Evolutionary conservation across 1,140 invertebrate genomes (phyloP).

Genomic region (Drosophila pseudoobscura): DNA sequence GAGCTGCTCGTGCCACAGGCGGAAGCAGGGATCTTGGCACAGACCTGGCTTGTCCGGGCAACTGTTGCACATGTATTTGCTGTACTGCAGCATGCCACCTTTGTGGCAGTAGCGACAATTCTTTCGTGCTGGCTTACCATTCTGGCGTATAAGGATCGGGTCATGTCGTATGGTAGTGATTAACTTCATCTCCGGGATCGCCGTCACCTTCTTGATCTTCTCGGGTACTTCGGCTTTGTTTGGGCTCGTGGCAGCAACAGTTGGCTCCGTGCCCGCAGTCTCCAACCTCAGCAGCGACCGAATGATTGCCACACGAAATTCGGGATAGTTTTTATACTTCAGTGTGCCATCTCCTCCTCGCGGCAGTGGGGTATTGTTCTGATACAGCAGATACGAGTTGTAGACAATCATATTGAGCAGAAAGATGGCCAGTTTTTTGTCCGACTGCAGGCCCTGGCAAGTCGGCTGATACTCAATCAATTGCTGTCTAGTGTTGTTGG

Average conservation of each 20-base stretch:
- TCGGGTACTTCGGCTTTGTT: not conserved
- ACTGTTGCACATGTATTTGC: constrained; percentile 61
- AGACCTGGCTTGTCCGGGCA: constrained; percentile 64
- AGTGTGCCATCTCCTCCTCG: constrained; percentile 10
- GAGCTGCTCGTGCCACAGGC: constrained; percentile 62
- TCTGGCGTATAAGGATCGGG: constrained; percentile 41
- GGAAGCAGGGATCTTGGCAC: constrained; percentile 62
- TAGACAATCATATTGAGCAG: constrained; percentile 58
- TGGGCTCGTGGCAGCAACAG: not conserved
- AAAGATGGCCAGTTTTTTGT: constrained; percentile 55
- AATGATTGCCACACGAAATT: constrained; percentile 59
- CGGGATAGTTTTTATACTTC: constrained; percentile 44
- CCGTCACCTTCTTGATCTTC: not conserved
- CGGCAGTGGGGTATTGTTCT: constrained; percentile 19
- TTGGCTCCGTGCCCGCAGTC: constrained; percentile 5
- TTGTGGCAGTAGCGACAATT: constrained; percentile 70
- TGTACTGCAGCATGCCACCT: constrained; percentile 64
- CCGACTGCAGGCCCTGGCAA: constrained; percentile 38
- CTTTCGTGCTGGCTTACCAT: constrained; percentile 53
- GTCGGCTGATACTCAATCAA: constrained; percentile 48
- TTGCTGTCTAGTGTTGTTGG: constrained; percentile 34
- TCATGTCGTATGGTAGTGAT: constrained; percentile 29
- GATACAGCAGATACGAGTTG: constrained; percentile 60
- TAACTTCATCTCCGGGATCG: not conserved
- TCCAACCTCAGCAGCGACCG: constrained; percentile 54